A percentile compares a stretch with the other conserved stretches of the same genome.
phyloP scores from a whole-genome alignment of 2,888 invertebrate genomes.

The Scotopteryx bipunctaria region DNA sequence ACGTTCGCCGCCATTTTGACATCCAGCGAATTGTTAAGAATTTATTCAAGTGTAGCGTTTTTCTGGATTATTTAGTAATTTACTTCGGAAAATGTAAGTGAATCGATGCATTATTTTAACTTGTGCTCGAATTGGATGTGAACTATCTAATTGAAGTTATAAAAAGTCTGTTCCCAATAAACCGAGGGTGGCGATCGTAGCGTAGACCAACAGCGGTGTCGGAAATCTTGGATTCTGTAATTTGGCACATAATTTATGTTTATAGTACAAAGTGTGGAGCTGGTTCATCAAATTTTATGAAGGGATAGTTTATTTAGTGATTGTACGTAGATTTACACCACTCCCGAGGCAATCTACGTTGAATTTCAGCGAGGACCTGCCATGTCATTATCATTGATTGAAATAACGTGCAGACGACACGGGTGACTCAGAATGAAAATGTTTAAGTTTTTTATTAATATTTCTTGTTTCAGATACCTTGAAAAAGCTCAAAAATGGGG shows the following conservation, averaged over 20 bases:
- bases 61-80: conserved; percentile 83
- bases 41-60: conserved; percentile 87
- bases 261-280: conserved; percentile 19
- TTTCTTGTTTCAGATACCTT: conserved; percentile 75
- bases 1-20: conserved; percentile 93
- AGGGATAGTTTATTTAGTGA: background rate
- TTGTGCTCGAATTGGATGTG: background rate
- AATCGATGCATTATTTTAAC: conserved; percentile 9
- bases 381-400: conserved; percentile 83
- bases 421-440: conserved; percentile 74
- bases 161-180: conserved; percentile 39
- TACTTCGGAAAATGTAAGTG: conserved; percentile 82
- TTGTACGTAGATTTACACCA: conserved; percentile 1
- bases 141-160: conserved; percentile 19
- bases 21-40: conserved; percentile 88
- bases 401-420: conserved; percentile 66
- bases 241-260: conserved; percentile 22
- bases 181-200: conserved; percentile 81
- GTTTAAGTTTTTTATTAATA: conserved; percentile 49
- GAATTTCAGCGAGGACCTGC: conserved; percentile 66
- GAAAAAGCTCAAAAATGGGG: conserved; percentile 92
- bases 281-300: conserved; percentile 2
- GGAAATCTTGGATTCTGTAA: conserved; percentile 57
- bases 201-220: conserved; percentile 81
- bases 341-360: conserved; percentile 44